A percentile compares a stretch with the other conserved stretches of the same genome.
These are phyloP conservation scores for Lagenorhynchus albirostris DNA, from an alignment of 2,113 vertebrate species.

Conservation along the genomic window DNA sequence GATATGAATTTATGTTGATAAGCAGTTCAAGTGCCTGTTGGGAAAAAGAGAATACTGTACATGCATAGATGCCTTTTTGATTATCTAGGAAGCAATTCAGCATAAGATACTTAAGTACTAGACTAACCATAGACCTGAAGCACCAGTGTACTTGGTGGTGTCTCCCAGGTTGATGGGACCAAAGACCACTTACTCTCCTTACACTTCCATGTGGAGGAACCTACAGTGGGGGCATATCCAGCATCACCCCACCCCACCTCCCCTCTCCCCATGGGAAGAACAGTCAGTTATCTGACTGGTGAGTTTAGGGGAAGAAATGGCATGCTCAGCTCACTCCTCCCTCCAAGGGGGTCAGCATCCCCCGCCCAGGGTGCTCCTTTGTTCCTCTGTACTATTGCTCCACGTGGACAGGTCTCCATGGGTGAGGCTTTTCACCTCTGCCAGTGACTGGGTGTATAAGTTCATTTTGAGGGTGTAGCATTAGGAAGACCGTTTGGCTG, in stretches of 20 bases:
- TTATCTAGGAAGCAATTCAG: not conserved
- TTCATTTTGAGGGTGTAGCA: not conserved
- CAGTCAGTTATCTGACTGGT: not conserved
- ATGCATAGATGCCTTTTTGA: not conserved
- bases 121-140: not conserved
- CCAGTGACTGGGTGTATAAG: not conserved
- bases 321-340: not conserved
- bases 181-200: not conserved
- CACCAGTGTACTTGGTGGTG: not conserved
- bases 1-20: not conserved
- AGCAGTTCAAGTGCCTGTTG: not conserved
- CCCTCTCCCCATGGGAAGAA: not conserved
- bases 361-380: not conserved
- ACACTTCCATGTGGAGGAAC: not conserved
- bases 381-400: not conserved
- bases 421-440: not conserved
- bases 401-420: not conserved
- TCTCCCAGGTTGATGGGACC: not conserved
- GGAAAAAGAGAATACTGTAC: not conserved
- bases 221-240: not conserved
- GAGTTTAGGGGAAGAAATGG: not conserved
- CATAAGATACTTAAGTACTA: not conserved
- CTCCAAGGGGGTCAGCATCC: not conserved
- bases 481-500: not conserved
- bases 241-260: not conserved